Base-by-base conservation (phyloP, 2,113 vertebrate species). In the Corapipo altera region DNA sequence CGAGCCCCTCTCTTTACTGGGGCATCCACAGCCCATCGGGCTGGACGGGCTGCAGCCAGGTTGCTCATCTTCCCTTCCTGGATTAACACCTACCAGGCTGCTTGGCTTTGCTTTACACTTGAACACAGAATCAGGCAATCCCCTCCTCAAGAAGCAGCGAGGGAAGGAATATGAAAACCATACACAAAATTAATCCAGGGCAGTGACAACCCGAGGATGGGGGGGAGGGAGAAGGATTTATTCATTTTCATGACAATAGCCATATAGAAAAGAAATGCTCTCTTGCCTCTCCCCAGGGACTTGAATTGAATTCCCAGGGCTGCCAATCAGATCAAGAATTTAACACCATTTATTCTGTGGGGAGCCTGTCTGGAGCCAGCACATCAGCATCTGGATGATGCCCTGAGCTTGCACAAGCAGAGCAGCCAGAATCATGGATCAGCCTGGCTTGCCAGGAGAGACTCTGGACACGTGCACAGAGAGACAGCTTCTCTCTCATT, bases 321-420 rank as follows among this genome's bases (percentile, higher is more conserved):
- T 97, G 96, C 94, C 96, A 97, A 97, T 97, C 97, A 97, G 95
- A 97, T 93, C 89, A 91, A 85, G 89, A 97, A 95, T 96, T 91
- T 88, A 96, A 93, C 89, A 92, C 70, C 81, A 92, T 94, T 92
- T 96, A 95, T 97, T 95, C 95, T 87, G 89, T 81, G 88, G 93
- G 85, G 93, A 96, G 89, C 87, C 75, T 86, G 93, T 58, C 93
- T 96, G 94, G 86, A 96, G 85, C 90, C 94, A 95, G 74, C 8
- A 2, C 48, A 30, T 91, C 93, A 96, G 95, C 89, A 96, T 93
- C 95, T 96, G 92, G 92, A 95, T 85, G 77, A 75, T 84, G 77
- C 79, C 70, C 88, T 80, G 72, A 90, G 88, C 90, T 52, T 59
- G 44, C 72, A 89, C 75, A 69, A 82, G 83, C 52, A 86, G 24